These are phyloP conservation scores for Cotesia congregata DNA, from an alignment of 2,888 invertebrate species.

Conservation along the genomic window DNA sequence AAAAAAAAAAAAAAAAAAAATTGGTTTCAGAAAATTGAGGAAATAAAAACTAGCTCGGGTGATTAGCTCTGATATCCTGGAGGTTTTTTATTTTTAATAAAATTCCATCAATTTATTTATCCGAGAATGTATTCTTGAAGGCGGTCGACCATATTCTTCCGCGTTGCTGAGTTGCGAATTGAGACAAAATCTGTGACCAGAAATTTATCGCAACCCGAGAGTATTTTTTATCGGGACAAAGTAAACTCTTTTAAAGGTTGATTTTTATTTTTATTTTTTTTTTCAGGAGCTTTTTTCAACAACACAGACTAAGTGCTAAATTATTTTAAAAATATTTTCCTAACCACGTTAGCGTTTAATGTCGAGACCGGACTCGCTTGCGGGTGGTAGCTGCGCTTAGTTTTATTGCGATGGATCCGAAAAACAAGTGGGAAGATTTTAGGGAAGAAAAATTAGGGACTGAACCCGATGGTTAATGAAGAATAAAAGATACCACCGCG, in stretches of 20 bases:
- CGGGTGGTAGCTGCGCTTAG: conserved; percentile 8
- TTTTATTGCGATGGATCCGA: conserved; percentile 17
- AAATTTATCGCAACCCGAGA: no score
- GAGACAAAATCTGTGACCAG: no score
- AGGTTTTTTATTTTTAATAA: conserved; percentile 36
- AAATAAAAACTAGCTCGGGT: conserved; percentile 30
- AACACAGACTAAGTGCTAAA: conserved; percentile 61
- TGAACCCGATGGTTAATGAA: conserved; percentile 52
- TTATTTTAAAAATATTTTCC: conserved; percentile 69
- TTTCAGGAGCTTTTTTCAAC: conserved; percentile 7
- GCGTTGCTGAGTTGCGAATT: no score
- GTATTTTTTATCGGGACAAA: background rate
- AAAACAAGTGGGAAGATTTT: conserved; percentile 33
- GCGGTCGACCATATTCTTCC: background rate
- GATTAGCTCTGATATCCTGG: conserved; percentile 34
- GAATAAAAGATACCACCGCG: conserved; percentile 55
- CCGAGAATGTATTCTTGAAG: conserved; percentile 18
- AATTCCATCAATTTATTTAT: conserved; percentile 18
- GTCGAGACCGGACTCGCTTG: conserved; percentile 56
- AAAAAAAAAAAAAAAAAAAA: background rate
- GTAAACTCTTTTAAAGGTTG: no score
- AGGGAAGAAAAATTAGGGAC: conserved; percentile 15
- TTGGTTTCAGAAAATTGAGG: conserved; percentile 29
- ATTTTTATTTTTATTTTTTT: background rate
- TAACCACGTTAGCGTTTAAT: conserved; percentile 65